Percentiles rank a stretch among this genome's conserved stretches.
Conservation (phyloP, 1,140 invertebrate genomes). For the Medauroidea extradentata region DNA sequence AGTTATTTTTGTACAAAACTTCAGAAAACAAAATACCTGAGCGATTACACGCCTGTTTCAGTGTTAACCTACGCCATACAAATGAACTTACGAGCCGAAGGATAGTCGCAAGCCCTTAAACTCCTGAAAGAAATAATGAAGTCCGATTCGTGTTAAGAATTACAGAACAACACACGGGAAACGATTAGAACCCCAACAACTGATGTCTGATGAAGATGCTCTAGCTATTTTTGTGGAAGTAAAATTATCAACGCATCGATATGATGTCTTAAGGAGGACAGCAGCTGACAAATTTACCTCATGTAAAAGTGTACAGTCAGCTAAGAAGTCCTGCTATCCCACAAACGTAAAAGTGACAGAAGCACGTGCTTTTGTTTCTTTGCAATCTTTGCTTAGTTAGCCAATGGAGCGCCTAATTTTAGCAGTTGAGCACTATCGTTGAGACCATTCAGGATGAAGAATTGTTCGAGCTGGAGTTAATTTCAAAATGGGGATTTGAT, state of each 20-base stretch:
- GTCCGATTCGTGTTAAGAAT: no score
- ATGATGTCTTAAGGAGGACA: slow-evolving; percentile 10
- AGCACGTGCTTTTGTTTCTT: slow-evolving; percentile 6
- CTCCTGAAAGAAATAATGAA: no score
- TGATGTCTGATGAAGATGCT: slow-evolving; percentile 8
- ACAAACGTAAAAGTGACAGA: slow-evolving; percentile 7
- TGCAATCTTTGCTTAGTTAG: slow-evolving; percentile 15
- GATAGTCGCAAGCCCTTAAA: no score
- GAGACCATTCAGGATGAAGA: no score
- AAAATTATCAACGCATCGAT: slow-evolving; percentile 13
- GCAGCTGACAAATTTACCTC: slow-evolving; percentile 8
- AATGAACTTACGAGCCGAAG: no score
- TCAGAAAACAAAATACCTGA: no score
- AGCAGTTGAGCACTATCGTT: no score
- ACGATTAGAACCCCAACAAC: background rate
- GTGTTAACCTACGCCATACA: no score
- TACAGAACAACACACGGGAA: no score
- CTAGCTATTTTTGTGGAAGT: slow-evolving; percentile 8
- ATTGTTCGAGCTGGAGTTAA: background rate
- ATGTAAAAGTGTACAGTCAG: background rate
- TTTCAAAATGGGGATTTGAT: slow-evolving; percentile 12
- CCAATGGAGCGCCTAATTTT: slow-evolving; percentile 12
- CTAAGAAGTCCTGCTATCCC: background rate
- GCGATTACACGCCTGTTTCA: no score
- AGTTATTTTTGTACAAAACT: no score